Evolutionary conservation across 2,113 vertebrate genomes (phyloP).

Genomic region (Pangasianodon hypophthalmus): DNA sequence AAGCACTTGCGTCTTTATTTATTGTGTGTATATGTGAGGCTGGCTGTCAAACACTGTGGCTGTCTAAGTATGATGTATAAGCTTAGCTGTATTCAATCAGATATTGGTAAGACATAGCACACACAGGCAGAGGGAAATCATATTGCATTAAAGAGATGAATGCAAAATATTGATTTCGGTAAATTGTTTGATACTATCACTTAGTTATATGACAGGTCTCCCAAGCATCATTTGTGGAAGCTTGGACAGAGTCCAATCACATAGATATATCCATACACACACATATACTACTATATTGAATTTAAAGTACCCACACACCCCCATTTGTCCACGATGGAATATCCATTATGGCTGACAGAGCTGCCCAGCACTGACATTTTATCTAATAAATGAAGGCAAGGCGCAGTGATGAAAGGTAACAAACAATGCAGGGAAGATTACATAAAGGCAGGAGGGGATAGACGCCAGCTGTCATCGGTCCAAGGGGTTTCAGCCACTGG

Average conservation of each 20-base stretch:
- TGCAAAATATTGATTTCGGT: conserved; percentile 69
- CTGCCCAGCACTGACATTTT: conserved; percentile 77
- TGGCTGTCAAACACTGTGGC: conserved; percentile 39
- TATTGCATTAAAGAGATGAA: conserved; percentile 66
- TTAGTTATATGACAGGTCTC: conserved; percentile 63
- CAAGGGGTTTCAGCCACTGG: conserved; percentile 68
- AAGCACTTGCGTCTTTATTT: conserved; percentile 20
- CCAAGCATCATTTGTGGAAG: conserved; percentile 61
- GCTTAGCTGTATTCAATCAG: conserved; percentile 51
- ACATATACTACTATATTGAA: conserved; percentile 70
- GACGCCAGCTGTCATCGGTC: conserved; percentile 78
- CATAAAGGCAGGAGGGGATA: conserved; percentile 66
- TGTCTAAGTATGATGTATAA: conserved; percentile 45
- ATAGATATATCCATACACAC: conserved; percentile 40
- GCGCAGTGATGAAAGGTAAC: conserved; percentile 65
- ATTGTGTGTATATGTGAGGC: conserved; percentile 8
- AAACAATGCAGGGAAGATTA: conserved; percentile 69
- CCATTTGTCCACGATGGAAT: conserved; percentile 71
- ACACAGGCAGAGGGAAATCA: conserved; percentile 52
- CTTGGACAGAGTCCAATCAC: conserved; percentile 65
- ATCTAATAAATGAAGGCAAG: conserved; percentile 79
- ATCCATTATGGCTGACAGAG: conserved; percentile 76
- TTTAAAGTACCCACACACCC: conserved; percentile 66
- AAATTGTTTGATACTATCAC: conserved; percentile 72
- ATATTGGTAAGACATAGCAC: conserved; percentile 56